Base-by-base conservation (phyloP, 1,140 invertebrate genomes). In the Diploscapter pachys region DNA sequence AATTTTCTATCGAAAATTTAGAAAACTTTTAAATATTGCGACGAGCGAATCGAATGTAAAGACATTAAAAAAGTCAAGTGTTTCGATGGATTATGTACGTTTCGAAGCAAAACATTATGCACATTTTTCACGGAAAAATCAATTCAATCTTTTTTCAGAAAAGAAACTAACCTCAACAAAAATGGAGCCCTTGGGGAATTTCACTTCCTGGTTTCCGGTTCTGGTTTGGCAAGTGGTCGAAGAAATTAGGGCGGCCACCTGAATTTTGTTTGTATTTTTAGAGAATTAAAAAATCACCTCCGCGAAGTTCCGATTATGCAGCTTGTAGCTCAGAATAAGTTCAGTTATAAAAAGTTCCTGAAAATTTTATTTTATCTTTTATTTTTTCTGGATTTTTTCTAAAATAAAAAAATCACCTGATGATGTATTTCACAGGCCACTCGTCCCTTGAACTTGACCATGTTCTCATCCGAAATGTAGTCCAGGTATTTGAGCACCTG, bases 341-440 rank as follows among this genome's bases (percentile, higher is more conserved):
- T 99, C 96, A 0, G 95, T 98, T 63, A 99, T 92, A 48, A 99
- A 89, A 3, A 99, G 87, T 86, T 98, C 96, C 72, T 31, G 90
- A 89, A 73, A 79, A 77, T 50, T 31, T 31, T 31, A 31, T 31
- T 31, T 31, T 31, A n/a, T 11, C 62, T 13, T 6, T 74, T 49
- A 6, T 51, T 11, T 67, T 6, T 31, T 11, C 65, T 3, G 31
- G 31, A 31, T 31, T 31, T 31, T 31, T 31, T 31, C 31, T 31
- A 31, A 13, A 59, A 11, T 59, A 59, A 11, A 59, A 59, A 13
- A 11, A 59, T 13, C 4, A 79, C 80, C 55, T 81, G 76, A 70
- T 91, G 94, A 13, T 93, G 93, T 91, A 99, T 97, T 86, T 95
- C 92, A 83, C 95, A 93, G 3, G 95, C 96, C 5, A 99, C 94